A percentile compares a stretch with the other conserved stretches of the same genome.
Conservation (phyloP, 2,113 vertebrate genomes). For the Machaerirhynchus nigripectus region DNA sequence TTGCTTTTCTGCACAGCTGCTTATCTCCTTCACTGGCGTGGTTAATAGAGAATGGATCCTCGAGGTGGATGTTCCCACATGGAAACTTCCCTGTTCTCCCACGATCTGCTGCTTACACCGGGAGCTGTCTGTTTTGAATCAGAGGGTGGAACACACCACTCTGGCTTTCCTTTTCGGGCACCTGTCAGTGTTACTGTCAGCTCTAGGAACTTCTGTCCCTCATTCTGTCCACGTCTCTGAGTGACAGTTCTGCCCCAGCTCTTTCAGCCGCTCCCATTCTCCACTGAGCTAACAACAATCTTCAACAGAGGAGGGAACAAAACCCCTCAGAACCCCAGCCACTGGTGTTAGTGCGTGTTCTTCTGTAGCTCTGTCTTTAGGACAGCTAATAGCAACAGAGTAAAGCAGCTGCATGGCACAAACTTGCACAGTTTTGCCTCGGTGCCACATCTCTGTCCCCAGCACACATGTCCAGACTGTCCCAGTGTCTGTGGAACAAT, state of each 20-base stretch:
- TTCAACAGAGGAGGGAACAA: neutral
- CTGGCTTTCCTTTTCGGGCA: neutral
- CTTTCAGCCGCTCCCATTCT: neutral
- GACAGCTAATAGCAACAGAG: neutral
- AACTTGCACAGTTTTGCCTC: neutral
- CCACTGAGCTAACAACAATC: neutral
- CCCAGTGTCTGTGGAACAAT: neutral
- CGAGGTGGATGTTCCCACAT: neutral
- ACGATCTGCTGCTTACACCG: neutral
- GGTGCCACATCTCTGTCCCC: neutral
- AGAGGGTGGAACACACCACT: neutral
- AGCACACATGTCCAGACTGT: neutral
- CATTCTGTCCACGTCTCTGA: neutral
- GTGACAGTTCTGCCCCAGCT: neutral
- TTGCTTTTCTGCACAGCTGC: constrained; percentile 20
- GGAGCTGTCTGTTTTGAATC: neutral
- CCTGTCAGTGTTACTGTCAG: neutral
- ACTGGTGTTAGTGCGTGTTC: neutral
- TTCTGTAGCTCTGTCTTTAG: neutral
- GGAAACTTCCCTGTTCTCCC: constrained; percentile 15
- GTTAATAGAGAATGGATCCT: constrained; percentile 33
- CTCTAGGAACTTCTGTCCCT: neutral
- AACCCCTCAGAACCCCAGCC: neutral
- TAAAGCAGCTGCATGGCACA: neutral
- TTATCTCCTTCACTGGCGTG: constrained; percentile 32